Evolutionary conservation across 2,113 vertebrate genomes (phyloP).

Genomic region (Tupaia chinensis): DNA sequence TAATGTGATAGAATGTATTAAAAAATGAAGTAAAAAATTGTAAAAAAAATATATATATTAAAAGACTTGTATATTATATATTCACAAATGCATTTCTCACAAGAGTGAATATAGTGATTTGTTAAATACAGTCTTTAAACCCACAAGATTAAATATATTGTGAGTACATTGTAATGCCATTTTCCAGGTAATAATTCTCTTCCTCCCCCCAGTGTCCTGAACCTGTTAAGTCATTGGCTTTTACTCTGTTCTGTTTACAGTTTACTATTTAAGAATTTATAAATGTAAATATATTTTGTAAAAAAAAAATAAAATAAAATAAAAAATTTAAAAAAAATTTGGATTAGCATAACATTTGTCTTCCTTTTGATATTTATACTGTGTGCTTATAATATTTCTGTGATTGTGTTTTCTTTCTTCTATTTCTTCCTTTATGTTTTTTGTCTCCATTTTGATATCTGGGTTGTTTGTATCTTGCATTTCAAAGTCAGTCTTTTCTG

Average conservation of each 20-base stretch:
- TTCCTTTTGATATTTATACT: neutral
- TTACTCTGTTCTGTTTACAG: slow-evolving; percentile 92
- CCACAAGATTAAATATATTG: neutral
- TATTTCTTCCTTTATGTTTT: neutral
- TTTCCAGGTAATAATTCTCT: neutral
- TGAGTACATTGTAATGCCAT: neutral
- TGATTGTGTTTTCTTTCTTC: neutral
- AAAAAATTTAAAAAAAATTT: too few species aligned
- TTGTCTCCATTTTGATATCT: neutral
- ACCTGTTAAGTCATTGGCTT: slow-evolving; percentile 86
- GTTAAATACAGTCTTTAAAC: neutral
- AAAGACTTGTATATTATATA: neutral
- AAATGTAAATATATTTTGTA: slow-evolving; percentile 99
- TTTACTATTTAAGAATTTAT: slow-evolving; percentile 94
- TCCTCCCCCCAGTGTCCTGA: slow-evolving; percentile 78
- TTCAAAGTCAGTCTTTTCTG: slow-evolving; percentile 3
- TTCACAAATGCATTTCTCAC: neutral
- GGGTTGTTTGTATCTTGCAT: neutral
- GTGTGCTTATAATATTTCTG: neutral
- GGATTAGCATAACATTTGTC: neutral
- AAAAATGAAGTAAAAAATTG: too few species aligned
- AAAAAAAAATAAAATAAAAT: too few species aligned
- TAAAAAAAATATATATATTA: too few species aligned
- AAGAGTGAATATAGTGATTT: neutral
- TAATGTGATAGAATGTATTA: too few species aligned